Base-by-base conservation (phyloP, 2,113 vertebrate genomes). In the Scophthalmus maximus region DNA sequence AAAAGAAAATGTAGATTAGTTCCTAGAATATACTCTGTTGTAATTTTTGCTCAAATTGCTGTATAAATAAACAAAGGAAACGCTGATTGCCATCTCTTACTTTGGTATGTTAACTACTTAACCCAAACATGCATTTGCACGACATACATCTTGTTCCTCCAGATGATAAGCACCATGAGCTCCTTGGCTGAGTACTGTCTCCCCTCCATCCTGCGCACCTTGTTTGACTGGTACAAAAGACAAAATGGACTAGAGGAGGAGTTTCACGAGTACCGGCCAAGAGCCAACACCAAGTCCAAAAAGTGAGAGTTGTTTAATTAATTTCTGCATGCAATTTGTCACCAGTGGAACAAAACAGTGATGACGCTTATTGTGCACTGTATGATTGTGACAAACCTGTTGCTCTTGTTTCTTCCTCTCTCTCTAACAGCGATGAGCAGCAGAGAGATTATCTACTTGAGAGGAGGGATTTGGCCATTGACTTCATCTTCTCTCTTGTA, bases 401-500 rank as follows among this genome's bases (percentile, higher is more conserved):
- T 27, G 12, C 20, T 70, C 47, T 73, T 76, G 17, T 78, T 38
- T 38, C n/a, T 67, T 18, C 20, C 20, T 88, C 20, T 91, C 52
- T 93, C 29, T 71, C 7, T 89, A 87, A 81, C 91, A 98, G 97
- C 63, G 97, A 99, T 79, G 97, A 98, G 84, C 97, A 98, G 68
- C 97, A 98, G 73, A 95, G 93, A 79, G 97, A 99, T 92, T 98
- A 96, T 92, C 93, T 98, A 89, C 95, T 98, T 94, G 97, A 99
- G 93, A 95, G 96, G 91, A 95, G 97, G 85, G 97, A 99, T 92
- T 94, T 99, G 78, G 97, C 97, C 75, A 97, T 99, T 76, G 97
- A 99, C 93, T 99, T 98, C 90, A 99, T 99, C 90, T 98, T 98
- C 93, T 98, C 97, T 78, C 95, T 99, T 90, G 96, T 98, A 26